Evolutionary conservation across 2,888 invertebrate species (phyloP).

Genomic region (Eurois occulta): DNA sequence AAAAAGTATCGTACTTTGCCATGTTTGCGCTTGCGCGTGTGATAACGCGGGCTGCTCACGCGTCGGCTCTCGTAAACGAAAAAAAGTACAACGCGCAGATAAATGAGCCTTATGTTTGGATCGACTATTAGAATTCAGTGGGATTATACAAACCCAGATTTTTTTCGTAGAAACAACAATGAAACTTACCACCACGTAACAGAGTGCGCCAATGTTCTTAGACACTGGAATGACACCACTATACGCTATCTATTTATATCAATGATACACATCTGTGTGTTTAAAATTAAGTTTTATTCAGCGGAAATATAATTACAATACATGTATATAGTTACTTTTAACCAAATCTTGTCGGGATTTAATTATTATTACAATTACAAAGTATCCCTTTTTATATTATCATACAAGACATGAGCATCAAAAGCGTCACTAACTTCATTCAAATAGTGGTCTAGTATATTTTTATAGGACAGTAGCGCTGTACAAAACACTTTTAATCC

Average conservation of each 20-base stretch:
- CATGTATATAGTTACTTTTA: neutral
- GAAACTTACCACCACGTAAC: too few species aligned
- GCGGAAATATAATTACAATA: neutral
- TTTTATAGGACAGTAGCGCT: neutral
- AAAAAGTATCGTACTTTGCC: too few species aligned
- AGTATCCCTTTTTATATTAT: constrained; percentile 1
- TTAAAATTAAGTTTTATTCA: constrained; percentile 24
- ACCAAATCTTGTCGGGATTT: neutral
- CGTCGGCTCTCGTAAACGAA: too few species aligned
- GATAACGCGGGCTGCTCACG: too few species aligned
- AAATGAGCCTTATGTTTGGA: neutral
- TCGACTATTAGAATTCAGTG: neutral
- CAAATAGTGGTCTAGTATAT: neutral
- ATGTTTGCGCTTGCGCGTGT: too few species aligned
- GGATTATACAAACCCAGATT: neutral
- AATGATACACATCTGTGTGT: constrained; percentile 10
- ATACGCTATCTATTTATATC: neutral
- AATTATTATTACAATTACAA: neutral
- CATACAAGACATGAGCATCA: neutral
- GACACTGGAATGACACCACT: neutral
- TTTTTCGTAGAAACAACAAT: neutral
- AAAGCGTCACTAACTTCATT: neutral
- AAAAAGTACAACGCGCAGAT: neutral
- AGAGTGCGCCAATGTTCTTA: neutral
- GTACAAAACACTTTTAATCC: constrained; percentile 60